phyloP scores from a whole-genome alignment of 2,113 vertebrate species.

The Larimichthys polyactis region DNA sequence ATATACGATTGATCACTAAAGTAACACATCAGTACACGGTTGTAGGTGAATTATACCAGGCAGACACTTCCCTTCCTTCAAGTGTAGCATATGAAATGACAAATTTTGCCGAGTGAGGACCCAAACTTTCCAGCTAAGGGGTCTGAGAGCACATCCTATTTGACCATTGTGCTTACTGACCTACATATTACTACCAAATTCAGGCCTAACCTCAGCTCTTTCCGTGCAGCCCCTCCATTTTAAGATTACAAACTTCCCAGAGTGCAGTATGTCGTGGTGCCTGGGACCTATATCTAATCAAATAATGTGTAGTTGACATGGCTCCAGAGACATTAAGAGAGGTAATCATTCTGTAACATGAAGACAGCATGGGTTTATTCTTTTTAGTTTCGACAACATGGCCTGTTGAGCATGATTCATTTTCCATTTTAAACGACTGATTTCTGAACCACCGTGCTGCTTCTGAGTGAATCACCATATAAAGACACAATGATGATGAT shows the following conservation, averaged over 20 bases:
- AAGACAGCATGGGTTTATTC: constrained; percentile 25
- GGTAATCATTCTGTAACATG: constrained; percentile 24
- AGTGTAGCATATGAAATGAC: constrained; percentile 22
- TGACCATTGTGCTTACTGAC: constrained; percentile 56
- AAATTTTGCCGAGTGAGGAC: not conserved
- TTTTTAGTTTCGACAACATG: constrained; percentile 34
- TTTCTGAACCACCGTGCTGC: constrained; percentile 18
- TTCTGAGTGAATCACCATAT: constrained; percentile 7
- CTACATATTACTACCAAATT: constrained; percentile 52
- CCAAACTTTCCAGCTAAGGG: constrained; percentile 18
- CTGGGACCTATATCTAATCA: constrained; percentile 40
- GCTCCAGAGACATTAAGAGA: constrained; percentile 34
- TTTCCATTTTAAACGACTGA: constrained; percentile 20
- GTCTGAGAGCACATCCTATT: constrained; percentile 27
- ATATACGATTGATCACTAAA: not conserved
- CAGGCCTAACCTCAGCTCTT: constrained; percentile 2
- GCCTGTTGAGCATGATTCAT: constrained; percentile 33
- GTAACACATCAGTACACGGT: not conserved
- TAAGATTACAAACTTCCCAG: constrained; percentile 29
- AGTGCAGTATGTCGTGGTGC: constrained; percentile 23
- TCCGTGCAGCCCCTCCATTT: constrained; percentile 4
- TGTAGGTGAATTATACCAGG: constrained; percentile 6
- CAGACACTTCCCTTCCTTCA: not conserved
- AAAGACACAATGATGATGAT: not conserved
- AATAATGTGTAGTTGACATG: constrained; percentile 31